Base-by-base conservation (phyloP, 2,888 invertebrate species). In the Opisthograptis luteolata region DNA sequence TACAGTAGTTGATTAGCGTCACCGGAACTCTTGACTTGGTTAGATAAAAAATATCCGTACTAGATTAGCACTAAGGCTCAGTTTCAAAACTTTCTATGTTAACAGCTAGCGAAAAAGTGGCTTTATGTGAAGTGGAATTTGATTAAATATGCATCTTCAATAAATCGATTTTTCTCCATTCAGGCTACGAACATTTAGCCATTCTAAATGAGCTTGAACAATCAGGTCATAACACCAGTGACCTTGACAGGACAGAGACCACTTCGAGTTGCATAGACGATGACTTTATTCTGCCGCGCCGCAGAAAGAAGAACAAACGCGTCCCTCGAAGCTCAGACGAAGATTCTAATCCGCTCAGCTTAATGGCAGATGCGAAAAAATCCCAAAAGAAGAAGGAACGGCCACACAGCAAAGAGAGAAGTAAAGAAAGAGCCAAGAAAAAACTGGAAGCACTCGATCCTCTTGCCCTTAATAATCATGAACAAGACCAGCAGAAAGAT, bases 141-240 rank as follows among this genome's bases (percentile, higher is more conserved):
- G n/a, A n/a, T 20, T 19, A 14, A 19, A 3, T 12, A 12, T 6
- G 2, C 22, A 24, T 24, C 5, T 27, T 17, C n/a, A 30, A 30
- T 13, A 15, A 8, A 15, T 22, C 8, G 15, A 13, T 22, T 2
- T 35, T 35, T 5, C 1, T 8, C 5, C 10, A 6, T 22, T 9
- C 30, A 91, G 91, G 91, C 49, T 91, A 91, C 49, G 91, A 91
- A 64, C 89, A 91, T 53, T 73, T 86, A 35, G 79, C 91, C 22
- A 86, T 87, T 56, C 62, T 78, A 3, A 84, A 80, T 52, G 86
- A 84, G 24, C 77, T 80, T 2, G 84, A 84, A 60, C 77, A 79
- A 9, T 73, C 81, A 25, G 85, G 81, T 81, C 64, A 81, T 44
- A 73, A 78, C 2, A 59, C 69, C 6, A 68, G 68, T 0, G 68